Evolutionary conservation across 1,140 invertebrate species (phyloP).

Genomic region (Aphidius ervi): DNA sequence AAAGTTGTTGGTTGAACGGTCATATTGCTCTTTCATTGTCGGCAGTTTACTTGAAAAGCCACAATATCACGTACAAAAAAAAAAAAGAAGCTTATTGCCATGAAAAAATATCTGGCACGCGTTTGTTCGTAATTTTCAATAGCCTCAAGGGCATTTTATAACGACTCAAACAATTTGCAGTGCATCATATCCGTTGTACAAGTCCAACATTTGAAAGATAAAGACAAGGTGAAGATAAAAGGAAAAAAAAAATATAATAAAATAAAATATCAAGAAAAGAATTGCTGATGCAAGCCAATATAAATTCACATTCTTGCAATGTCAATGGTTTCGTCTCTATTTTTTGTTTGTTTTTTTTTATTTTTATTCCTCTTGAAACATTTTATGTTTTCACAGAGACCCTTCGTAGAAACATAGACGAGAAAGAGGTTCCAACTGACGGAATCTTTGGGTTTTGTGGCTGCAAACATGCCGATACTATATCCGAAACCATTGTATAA

Average conservation of each 20-base stretch:
- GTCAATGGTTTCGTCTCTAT: constrained; percentile 15
- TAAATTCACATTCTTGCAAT: constrained; percentile 11
- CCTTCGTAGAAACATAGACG: background rate
- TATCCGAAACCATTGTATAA: no score
- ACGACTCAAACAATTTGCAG: no score
- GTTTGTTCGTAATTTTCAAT: background rate
- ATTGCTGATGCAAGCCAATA: background rate
- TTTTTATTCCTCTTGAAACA: constrained; percentile 21
- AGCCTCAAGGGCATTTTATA: background rate
- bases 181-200: background rate
- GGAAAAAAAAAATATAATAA: background rate
- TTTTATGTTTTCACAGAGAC: no score
- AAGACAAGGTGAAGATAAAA: no score
- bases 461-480: no score
- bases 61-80: no score
- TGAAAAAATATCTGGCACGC: constrained; percentile 4
- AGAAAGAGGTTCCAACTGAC: constrained; percentile 3
- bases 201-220: no score
- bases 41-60: no score
- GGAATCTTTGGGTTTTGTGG: constrained; percentile 1
- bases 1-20: no score
- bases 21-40: no score
- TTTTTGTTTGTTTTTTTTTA: constrained; percentile 16
- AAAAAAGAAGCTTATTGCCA: background rate
- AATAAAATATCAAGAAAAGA: background rate